Base-by-base conservation (phyloP, 2,797 vertebrate genomes). In the Mionectes olivaceus region DNA sequence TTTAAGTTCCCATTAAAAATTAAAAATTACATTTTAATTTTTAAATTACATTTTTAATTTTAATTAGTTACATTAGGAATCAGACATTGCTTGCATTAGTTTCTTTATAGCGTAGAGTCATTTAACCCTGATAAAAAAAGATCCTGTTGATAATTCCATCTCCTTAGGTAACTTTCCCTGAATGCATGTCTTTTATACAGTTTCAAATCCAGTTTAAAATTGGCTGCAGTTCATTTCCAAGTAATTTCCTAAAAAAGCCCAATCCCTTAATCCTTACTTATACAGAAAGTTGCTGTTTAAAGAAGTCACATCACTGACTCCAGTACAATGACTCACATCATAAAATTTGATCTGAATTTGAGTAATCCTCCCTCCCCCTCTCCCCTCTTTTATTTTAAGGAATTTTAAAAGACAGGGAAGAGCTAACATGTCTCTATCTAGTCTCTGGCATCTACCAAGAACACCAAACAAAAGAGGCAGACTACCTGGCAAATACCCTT, bases 401-500 rank as follows among this genome's bases (percentile, higher is more conserved):
- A 87, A 94, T 87, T 91, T 90, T 69, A 79, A 89, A 90, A 71
- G 93, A 73, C 82, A 39, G 64, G 50, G 76, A 67, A 90, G 79
- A 90, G 69, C 89, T 87, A 94, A 93, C 22, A 23, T 91, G 80
- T 76, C 95, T 93, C 94, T 96, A 96, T 97, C 95, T 96, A 56
- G 79, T 93, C 91, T 96, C 84, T 15, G 79, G 65, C 92, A 97
- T 95, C 93, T 92, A 93, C 77, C 7, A 43, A 65, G 96, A 96
- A 93, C 89, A 94, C 77, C 50, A 89, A 96, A 97, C 94, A 96
- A 96, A 97, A 95, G 95, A 91, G 70, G 85, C 87, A 55, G 94
- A 97, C 95, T 96, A 95, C 70, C 91, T 64, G 89, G 87, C 91
- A 96, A 97, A 96, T 94, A 96, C 91, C 95, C 91, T 96, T 97